A percentile compares a stretch with the other conserved stretches of the same genome.
phyloP scores from a whole-genome alignment of 2,888 invertebrate species.

The Helicoverpa assulta region DNA sequence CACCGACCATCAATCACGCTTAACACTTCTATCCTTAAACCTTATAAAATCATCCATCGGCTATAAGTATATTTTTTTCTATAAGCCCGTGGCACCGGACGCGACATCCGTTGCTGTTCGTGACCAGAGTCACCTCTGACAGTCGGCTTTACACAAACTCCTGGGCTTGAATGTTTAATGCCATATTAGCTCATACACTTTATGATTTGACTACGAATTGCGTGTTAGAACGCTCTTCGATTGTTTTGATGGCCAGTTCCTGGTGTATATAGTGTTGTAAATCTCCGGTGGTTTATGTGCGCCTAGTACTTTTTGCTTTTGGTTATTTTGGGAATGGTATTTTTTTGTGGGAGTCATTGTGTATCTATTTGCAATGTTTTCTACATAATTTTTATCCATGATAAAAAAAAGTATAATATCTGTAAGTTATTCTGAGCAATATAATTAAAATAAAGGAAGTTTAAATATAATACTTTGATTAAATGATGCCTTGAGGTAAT shows the following conservation, averaged over 20 bases:
- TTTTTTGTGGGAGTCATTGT: constrained; percentile 12
- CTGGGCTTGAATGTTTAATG: constrained; percentile 83
- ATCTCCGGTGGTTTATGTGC: constrained; percentile 49
- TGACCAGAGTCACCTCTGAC: constrained; percentile 78
- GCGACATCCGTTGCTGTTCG: constrained; percentile 84
- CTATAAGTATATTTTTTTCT: constrained; percentile 65
- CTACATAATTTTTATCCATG: too few relatives aligned
- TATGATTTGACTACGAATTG: constrained; percentile 64
- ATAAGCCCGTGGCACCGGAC: constrained; percentile 77
- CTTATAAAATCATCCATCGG: constrained; percentile 63
- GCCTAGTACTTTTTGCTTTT: constrained; percentile 21
- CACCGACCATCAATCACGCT: constrained; percentile 28
- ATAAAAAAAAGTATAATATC: too few relatives aligned
- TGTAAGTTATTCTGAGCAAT: too few relatives aligned
- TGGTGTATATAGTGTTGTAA: constrained; percentile 46
- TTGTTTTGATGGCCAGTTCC: constrained; percentile 56
- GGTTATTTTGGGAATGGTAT: constrained; percentile 27
- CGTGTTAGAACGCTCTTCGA: constrained; percentile 43
- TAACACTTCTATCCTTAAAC: constrained; percentile 52
- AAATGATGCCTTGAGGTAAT: too few relatives aligned
- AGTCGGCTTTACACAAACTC: constrained; percentile 74
- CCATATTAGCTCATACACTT: constrained; percentile 77
- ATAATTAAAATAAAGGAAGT: too few relatives aligned
- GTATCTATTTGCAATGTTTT: background rate
- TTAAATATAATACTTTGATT: too few relatives aligned